These are phyloP conservation scores for Ectemnius continuus DNA, from an alignment of 2,888 invertebrate genomes.

Conservation along the genomic window DNA sequence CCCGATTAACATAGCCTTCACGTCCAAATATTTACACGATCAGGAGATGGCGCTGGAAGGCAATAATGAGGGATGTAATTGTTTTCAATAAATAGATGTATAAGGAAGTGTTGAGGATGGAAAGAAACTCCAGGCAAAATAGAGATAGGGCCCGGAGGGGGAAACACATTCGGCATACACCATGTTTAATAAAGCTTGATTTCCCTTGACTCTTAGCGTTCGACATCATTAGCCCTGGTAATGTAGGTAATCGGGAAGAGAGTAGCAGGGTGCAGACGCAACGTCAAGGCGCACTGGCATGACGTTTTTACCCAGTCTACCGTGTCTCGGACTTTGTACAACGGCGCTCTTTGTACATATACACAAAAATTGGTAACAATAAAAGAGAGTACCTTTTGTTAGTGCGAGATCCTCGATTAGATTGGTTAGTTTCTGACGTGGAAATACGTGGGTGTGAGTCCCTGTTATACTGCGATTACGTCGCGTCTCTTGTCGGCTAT, in stretches of 20 bases:
- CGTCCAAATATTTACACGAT: slow-evolving; percentile 53
- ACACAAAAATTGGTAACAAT: slow-evolving; percentile 31
- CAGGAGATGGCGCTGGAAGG: slow-evolving; percentile 12
- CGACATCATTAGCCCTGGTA: slow-evolving; percentile 17
- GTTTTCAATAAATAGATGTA: slow-evolving; percentile 43
- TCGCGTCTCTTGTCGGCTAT: slow-evolving; percentile 32
- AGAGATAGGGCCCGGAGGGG: background rate
- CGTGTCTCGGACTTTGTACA: slow-evolving; percentile 46
- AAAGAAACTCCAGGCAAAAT: slow-evolving; percentile 17
- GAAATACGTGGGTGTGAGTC: slow-evolving; percentile 45
- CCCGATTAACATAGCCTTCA: slow-evolving; percentile 46
- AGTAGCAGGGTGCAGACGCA: slow-evolving; percentile 26
- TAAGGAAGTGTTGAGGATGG: slow-evolving; percentile 11
- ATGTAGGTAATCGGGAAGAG: slow-evolving; percentile 29
- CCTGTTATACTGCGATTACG: slow-evolving; percentile 45
- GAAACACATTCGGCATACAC: slow-evolving; percentile 49
- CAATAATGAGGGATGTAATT: slow-evolving; percentile 49
- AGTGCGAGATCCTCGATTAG: slow-evolving; percentile 51
- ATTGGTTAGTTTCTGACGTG: slow-evolving; percentile 49
- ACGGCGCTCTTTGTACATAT: slow-evolving; percentile 38
- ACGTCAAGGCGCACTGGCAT: slow-evolving; percentile 39
- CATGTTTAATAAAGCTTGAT: slow-evolving; percentile 59
- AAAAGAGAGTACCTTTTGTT: slow-evolving; percentile 37
- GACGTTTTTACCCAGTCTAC: slow-evolving; percentile 22
- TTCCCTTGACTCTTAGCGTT: slow-evolving; percentile 30